Conservation (phyloP, 2,888 invertebrate species). For the Meiosimyza decipiens region DNA sequence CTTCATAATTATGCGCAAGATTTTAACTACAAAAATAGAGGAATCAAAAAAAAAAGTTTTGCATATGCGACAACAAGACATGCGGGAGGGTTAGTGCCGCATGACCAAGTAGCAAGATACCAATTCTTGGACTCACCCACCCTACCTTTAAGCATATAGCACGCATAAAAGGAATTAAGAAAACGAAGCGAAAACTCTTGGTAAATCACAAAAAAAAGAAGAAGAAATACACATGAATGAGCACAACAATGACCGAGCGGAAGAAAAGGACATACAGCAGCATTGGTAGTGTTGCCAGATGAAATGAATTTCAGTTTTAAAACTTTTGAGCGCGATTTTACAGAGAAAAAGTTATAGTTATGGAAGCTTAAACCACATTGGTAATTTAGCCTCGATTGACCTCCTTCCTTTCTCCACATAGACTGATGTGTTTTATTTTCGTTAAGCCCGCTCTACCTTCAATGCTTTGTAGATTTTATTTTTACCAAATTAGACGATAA, state of each 20-base stretch:
- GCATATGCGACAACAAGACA: constrained; percentile 18
- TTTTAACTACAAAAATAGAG: not conserved
- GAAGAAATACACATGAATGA: constrained; percentile 22
- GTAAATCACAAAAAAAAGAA: not conserved
- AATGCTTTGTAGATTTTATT: not conserved
- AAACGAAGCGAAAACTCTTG: not conserved
- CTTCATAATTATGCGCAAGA: constrained; percentile 27
- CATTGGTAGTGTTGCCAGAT: no score
- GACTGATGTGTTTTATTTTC: no score
- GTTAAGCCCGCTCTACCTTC: not conserved
- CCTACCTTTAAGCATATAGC: not conserved
- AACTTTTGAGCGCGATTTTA: no score
- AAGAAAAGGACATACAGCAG: not conserved
- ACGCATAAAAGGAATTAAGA: constrained; percentile 18
- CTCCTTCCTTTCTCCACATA: no score
- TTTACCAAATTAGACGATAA: no score
- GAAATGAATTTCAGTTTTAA: no score
- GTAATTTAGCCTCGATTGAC: no score
- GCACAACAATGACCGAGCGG: not conserved
- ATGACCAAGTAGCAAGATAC: not conserved
- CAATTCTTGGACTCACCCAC: not conserved
- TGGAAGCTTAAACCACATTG: no score
- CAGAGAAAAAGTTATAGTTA: no score
- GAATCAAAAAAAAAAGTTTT: constrained; percentile 19
- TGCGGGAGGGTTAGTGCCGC: not conserved